These are phyloP conservation scores for Diabrotica virgifera DNA, from an alignment of 1,140 invertebrate genomes.

Conservation along the genomic window DNA sequence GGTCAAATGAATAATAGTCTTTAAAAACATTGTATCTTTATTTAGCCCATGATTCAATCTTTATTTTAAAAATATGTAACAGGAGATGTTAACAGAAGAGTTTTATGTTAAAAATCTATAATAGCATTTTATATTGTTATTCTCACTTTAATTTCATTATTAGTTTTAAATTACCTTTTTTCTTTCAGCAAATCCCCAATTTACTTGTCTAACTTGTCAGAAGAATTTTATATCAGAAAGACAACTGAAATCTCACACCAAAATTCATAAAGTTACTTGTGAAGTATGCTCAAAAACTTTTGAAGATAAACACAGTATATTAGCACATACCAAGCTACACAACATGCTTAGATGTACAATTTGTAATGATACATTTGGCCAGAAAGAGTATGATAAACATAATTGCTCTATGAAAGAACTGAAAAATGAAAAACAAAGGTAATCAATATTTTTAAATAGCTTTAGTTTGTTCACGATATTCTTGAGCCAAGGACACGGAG, in stretches of 20 bases:
- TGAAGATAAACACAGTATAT: neutral
- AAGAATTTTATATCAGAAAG: conserved; percentile 23
- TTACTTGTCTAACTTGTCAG: conserved; percentile 23
- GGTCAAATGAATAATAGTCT: no score
- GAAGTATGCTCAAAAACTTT: neutral
- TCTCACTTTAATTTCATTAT: no score
- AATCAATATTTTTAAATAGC: no score
- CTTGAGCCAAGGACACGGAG: no score
- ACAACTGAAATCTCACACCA: conserved; percentile 19
- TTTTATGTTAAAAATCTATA: neutral
- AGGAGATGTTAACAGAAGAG: neutral
- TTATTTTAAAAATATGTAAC: neutral
- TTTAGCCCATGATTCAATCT: neutral
- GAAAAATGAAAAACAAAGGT: neutral
- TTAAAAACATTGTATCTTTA: neutral
- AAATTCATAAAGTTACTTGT: conserved; percentile 3
- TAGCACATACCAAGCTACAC: conserved; percentile 1
- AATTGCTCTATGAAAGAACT: neutral
- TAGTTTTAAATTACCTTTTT: neutral
- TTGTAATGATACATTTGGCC: neutral
- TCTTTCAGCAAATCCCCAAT: conserved; percentile 20
- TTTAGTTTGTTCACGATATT: no score
- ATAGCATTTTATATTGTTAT: no score
- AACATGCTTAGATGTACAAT: neutral
- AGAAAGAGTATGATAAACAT: neutral